A percentile compares a stretch with the other conserved stretches of the same genome.
These are phyloP conservation scores for Diachasma alloeum DNA, from an alignment of 1,140 invertebrate genomes.

Conservation along the genomic window DNA sequence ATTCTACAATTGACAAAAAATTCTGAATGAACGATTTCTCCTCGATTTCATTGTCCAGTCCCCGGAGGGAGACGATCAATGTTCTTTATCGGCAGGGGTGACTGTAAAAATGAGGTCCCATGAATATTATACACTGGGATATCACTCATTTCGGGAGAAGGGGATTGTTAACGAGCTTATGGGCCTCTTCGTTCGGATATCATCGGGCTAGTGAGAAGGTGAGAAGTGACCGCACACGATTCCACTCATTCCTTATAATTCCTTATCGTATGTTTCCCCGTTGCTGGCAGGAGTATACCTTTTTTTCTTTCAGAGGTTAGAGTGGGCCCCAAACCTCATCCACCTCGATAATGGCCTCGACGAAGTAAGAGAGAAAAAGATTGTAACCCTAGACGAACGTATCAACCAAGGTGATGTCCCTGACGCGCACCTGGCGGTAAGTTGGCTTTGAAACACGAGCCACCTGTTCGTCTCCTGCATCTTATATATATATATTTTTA, in stretches of 20 bases:
- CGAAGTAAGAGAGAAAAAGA: slow-evolving; percentile 38
- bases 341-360: slow-evolving; percentile 24
- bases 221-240: slow-evolving; percentile 30
- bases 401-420: slow-evolving; percentile 51
- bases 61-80: background rate
- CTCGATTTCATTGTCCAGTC: background rate
- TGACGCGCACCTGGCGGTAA: slow-evolving; percentile 55
- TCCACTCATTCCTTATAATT: background rate
- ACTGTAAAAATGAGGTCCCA: background rate
- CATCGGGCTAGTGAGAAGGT: background rate
- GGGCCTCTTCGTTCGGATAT: background rate
- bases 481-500: slow-evolving; percentile 20
- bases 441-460: slow-evolving; percentile 59
- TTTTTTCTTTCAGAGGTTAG: background rate
- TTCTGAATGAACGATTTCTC: background rate
- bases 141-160: background rate
- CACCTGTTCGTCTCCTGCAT: slow-evolving; percentile 44
- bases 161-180: slow-evolving; percentile 9
- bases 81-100: background rate
- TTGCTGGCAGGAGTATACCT: background rate
- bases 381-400: slow-evolving; percentile 55
- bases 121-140: background rate
- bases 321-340: background rate
- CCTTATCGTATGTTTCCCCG: background rate
- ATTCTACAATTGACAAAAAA: background rate